These are phyloP conservation scores for Portunus trituberculatus DNA, from an alignment of 1,140 invertebrate species.

Conservation along the genomic window DNA sequence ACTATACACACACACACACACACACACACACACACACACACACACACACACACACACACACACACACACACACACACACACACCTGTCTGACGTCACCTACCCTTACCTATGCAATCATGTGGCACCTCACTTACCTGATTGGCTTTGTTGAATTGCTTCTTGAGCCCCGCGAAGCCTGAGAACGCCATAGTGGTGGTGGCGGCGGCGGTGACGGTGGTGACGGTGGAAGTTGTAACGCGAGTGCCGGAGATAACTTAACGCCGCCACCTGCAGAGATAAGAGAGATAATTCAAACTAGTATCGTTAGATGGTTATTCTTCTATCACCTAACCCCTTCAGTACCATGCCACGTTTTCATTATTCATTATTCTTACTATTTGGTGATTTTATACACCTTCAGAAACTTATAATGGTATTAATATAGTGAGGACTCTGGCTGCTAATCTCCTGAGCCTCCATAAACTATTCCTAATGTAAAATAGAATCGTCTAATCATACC, in stretches of 20 bases:
- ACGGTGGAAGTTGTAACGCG: not conserved
- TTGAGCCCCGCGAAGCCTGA: conserved; percentile 92
- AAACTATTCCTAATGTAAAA: too few species aligned
- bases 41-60: not conserved
- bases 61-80: not conserved
- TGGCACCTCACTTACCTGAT: conserved; percentile 88
- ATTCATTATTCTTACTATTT: too few species aligned
- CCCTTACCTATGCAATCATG: too few species aligned
- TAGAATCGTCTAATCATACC: too few species aligned
- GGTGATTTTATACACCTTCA: too few species aligned
- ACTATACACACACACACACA: too few species aligned
- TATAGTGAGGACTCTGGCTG: too few species aligned
- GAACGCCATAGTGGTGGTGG: conserved; percentile 69
- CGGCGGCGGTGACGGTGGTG: not conserved
- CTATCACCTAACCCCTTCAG: too few species aligned
- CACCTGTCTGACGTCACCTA: not conserved
- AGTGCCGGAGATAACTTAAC: not conserved
- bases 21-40: not conserved
- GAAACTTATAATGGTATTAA: too few species aligned
- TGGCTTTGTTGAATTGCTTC: conserved; percentile 99
- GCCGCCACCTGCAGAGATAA: not conserved
- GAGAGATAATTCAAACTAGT: not conserved
- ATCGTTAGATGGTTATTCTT: too few species aligned
- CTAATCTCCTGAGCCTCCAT: too few species aligned
- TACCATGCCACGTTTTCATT: too few species aligned